Base-by-base conservation (phyloP, 2,888 invertebrate genomes). In the Eupithecia inturbata region DNA sequence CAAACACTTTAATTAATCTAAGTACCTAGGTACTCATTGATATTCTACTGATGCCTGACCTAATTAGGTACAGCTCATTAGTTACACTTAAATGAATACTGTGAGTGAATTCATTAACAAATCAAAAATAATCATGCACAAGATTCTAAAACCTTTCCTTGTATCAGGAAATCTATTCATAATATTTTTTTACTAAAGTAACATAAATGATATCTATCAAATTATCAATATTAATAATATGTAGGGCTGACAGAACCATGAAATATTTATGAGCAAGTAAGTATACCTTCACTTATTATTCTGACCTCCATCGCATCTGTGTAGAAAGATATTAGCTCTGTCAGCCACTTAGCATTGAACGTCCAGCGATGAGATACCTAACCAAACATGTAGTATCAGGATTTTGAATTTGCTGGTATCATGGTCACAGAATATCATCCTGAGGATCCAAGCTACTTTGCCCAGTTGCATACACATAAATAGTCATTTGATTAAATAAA, bases 81-180 rank as follows among this genome's bases (percentile, higher is more conserved):
- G 6, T 22, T 22, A 53, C 22, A 53, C 22, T 12, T 22, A 12
- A 12, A 26, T 57, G 26, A 57, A 57, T 57, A 57, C 57, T 26
- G 57, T 57, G 57, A 57, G 57, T 57, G 57, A 57, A 57, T 57
- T 12, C 14, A 57, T 26, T 57, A 57, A 57, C 26, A 57, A 57
- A 26, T 26, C 1, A 57, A 57, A 57, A 57, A 14, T 22, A 26
- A 57, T 12, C 14, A 57, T 26, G 57, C 26, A 14, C 14, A 57
- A 57, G 22, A 26, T 26, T 57, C 3, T 26, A 22, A 53, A 53
- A 22, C 53, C 53, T 12, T 57, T 57, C 26, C n/a, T 53, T 53
- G 22, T 10, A 22, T n/a, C 7, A 53, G 22, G 53, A 53, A 53
- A 22, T 53, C 53, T 53, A 22, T 53, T 49, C n/a, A 7, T 45